Conservation (phyloP, 2,888 invertebrate species). For the Drosophila pseudotakahashii region DNA sequence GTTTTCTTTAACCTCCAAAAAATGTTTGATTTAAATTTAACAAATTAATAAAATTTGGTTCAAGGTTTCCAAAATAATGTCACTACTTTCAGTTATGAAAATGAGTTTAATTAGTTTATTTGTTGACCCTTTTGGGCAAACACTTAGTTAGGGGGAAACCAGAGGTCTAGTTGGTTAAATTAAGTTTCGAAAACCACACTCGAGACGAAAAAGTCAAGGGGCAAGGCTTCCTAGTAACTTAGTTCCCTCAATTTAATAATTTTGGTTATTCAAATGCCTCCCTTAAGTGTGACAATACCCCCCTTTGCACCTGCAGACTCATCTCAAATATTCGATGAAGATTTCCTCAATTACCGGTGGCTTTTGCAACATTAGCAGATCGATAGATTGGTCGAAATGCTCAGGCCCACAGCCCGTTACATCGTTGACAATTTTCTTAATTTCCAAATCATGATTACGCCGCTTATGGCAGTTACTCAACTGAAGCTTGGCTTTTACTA, state of each 20-base stretch:
- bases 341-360: conserved; percentile 29
- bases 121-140: neutral
- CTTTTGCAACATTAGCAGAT: conserved; percentile 12
- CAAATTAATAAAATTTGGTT: neutral
- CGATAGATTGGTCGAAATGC: conserved; percentile 11
- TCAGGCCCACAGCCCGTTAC: too few relatives aligned
- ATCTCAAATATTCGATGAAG: neutral
- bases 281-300: neutral
- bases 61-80: neutral
- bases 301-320: neutral
- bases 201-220: neutral
- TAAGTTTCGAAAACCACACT: neutral
- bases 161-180: neutral
- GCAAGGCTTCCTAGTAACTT: too few relatives aligned
- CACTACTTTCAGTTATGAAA: neutral
- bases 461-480: conserved; percentile 22
- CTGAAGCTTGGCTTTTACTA: conserved; percentile 7
- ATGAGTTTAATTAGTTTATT: neutral
- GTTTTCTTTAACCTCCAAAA: too few relatives aligned
- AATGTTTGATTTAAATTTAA: too few relatives aligned
- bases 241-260: neutral
- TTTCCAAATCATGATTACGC: conserved; percentile 38
- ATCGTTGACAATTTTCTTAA: conserved; percentile 29
- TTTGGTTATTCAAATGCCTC: neutral
- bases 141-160: neutral